Conservation (phyloP, 2,888 invertebrate genomes). For the Oeneis ivallda region DNA sequence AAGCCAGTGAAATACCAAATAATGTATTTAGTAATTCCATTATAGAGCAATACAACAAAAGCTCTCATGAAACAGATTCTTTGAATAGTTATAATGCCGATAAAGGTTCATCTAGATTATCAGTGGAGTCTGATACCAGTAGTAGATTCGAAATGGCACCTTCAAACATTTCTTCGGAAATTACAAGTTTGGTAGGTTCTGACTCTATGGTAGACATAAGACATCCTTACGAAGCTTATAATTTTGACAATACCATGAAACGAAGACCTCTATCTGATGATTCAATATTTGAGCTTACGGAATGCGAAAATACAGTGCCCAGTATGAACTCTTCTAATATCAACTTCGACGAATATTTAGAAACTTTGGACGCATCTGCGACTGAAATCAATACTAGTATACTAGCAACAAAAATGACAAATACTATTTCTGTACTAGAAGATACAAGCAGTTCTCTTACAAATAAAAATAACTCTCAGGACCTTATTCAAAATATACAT, state of each 20-base stretch:
- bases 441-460: constrained; percentile 22
- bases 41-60: constrained; percentile 64
- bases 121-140: constrained; percentile 74
- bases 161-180: constrained; percentile 71
- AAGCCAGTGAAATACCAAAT: constrained; percentile 51
- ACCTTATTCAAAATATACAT: constrained; percentile 27
- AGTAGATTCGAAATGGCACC: constrained; percentile 75
- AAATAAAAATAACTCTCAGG: constrained; percentile 23
- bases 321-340: constrained; percentile 75
- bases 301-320: constrained; percentile 79
- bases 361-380: constrained; percentile 81
- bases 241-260: constrained; percentile 84
- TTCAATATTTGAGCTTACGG: constrained; percentile 85
- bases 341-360: constrained; percentile 86
- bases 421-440: constrained; percentile 22
- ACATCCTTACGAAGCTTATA: constrained; percentile 66
- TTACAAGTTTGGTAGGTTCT: constrained; percentile 66
- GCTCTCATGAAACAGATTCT: constrained; percentile 72
- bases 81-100: constrained; percentile 73
- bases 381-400: constrained; percentile 43
- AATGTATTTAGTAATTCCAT: constrained; percentile 58
- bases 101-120: constrained; percentile 71
- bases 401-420: constrained; percentile 33
- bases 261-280: constrained; percentile 89
- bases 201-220: constrained; percentile 81